Evolutionary conservation across 1,140 invertebrate genomes (phyloP).

Genomic region (Cryptotermes secundus): DNA sequence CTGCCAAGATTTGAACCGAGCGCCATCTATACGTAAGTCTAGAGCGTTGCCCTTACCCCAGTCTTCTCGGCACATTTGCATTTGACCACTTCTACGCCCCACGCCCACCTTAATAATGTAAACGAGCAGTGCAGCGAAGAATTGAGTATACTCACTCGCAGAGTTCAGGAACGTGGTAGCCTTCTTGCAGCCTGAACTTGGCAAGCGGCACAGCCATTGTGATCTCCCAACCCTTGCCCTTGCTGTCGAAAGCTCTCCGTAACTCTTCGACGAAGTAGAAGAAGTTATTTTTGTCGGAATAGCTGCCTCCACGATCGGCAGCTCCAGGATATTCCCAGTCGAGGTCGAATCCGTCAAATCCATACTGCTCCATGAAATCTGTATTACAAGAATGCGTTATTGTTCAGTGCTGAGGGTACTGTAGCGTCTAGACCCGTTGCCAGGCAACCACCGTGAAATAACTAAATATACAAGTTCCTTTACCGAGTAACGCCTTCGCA

Average conservation of each 20-base stretch:
- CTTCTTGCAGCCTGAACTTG: constrained; percentile 80
- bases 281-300: constrained; percentile 79
- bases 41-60: too few relatives aligned
- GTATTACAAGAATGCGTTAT: background rate
- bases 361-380: constrained; percentile 73
- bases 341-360: constrained; percentile 80
- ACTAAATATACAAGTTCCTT: too few relatives aligned
- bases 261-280: constrained; percentile 82
- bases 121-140: too few relatives aligned
- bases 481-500: too few relatives aligned
- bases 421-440: too few relatives aligned
- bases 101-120: too few relatives aligned
- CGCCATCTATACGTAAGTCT: too few relatives aligned
- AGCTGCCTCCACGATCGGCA: constrained; percentile 78
- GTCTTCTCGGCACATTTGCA: too few relatives aligned
- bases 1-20: too few relatives aligned
- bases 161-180: constrained; percentile 84
- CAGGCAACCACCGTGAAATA: too few relatives aligned
- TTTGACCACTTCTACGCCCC: too few relatives aligned
- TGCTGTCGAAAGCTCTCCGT: constrained; percentile 71
- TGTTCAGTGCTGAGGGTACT: too few relatives aligned
- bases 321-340: constrained; percentile 89
- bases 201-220: constrained; percentile 76
- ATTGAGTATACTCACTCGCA: constrained; percentile 65
- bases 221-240: constrained; percentile 76